Evolutionary conservation across 2,888 invertebrate species (phyloP).

Genomic region (Oeneis ivallda): DNA sequence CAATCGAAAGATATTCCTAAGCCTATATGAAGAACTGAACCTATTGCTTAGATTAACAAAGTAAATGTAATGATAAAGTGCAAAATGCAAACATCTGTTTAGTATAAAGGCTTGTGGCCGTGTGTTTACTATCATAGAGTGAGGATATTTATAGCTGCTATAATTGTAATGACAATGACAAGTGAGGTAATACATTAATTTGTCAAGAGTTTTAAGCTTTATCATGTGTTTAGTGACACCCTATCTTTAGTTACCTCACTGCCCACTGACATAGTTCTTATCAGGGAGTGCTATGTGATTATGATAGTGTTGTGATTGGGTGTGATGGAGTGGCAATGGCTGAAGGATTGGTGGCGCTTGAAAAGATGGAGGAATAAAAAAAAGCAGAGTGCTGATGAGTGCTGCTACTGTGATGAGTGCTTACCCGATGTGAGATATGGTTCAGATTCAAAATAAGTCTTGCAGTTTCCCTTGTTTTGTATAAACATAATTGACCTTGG

Average conservation of each 20-base stretch:
- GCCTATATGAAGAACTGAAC: constrained; percentile 25
- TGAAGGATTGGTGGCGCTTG: constrained; percentile 91
- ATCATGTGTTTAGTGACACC: constrained; percentile 61
- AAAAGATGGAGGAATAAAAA: constrained; percentile 85
- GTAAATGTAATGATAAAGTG: constrained; percentile 29
- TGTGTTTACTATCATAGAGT: constrained; percentile 43
- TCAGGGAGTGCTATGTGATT: constrained; percentile 56
- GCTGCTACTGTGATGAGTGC: constrained; percentile 90
- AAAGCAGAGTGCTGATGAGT: constrained; percentile 82
- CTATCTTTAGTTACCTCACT: constrained; percentile 64
- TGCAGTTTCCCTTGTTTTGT: background rate
- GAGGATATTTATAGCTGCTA: constrained; percentile 58
- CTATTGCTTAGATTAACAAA: constrained; percentile 22
- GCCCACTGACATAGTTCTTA: constrained; percentile 54
- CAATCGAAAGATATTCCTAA: constrained; percentile 21
- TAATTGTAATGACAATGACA: constrained; percentile 59
- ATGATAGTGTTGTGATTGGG: constrained; percentile 52
- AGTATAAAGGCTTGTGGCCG: constrained; percentile 31
- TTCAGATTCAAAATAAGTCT: constrained; percentile 11
- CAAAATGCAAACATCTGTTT: constrained; percentile 29
- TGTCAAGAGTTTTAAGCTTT: constrained; percentile 71
- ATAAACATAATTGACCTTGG: constrained; percentile 24
- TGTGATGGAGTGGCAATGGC: constrained; percentile 89
- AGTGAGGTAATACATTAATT: constrained; percentile 68
- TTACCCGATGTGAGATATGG: constrained; percentile 76